phyloP scores from a whole-genome alignment of 1,140 invertebrate species.

The Drosophila trapezifrons region DNA sequence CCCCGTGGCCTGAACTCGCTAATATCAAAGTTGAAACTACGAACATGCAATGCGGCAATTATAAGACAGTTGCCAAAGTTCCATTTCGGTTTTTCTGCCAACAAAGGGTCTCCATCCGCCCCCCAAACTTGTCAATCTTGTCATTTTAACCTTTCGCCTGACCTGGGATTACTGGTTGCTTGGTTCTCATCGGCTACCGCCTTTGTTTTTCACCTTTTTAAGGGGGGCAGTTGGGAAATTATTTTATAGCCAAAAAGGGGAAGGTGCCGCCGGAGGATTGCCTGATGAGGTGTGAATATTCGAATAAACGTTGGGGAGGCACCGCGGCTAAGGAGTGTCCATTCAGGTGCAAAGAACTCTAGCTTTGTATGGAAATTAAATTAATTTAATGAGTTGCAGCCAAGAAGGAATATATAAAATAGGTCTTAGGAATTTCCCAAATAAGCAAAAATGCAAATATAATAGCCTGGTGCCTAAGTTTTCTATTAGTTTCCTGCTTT shows the following conservation, averaged over 20 bases:
- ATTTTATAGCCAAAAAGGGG: conserved; percentile 9
- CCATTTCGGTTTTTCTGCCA: conserved; percentile 39
- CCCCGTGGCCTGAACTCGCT: conserved; percentile 22
- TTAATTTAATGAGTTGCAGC: background rate
- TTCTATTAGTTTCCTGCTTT: background rate
- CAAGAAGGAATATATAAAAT: too few species aligned
- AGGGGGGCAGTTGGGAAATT: conserved; percentile 10
- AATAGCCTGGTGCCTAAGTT: background rate
- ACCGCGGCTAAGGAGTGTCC: background rate
- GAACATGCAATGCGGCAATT: conserved; percentile 77
- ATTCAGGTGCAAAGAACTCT: conserved; percentile 17
- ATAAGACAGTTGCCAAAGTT: conserved; percentile 52
- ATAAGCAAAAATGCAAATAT: conserved; percentile 1
- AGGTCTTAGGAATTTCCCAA: too few species aligned
- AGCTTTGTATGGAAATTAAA: background rate
- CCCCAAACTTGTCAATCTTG: conserved; percentile 70
- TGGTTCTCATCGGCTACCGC: conserved; percentile 26
- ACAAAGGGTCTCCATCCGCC: conserved; percentile 34
- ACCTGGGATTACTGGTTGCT: conserved; percentile 54
- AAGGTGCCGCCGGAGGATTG: conserved; percentile 2
- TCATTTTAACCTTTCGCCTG: conserved; percentile 78
- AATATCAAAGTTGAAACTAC: conserved; percentile 78
- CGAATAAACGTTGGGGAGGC: conserved; percentile 22
- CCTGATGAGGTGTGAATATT: conserved; percentile 41
- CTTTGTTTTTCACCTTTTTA: background rate